These are phyloP conservation scores for Myotis planiceps DNA, from an alignment of 2,797 vertebrate genomes.

Conservation along the genomic window DNA sequence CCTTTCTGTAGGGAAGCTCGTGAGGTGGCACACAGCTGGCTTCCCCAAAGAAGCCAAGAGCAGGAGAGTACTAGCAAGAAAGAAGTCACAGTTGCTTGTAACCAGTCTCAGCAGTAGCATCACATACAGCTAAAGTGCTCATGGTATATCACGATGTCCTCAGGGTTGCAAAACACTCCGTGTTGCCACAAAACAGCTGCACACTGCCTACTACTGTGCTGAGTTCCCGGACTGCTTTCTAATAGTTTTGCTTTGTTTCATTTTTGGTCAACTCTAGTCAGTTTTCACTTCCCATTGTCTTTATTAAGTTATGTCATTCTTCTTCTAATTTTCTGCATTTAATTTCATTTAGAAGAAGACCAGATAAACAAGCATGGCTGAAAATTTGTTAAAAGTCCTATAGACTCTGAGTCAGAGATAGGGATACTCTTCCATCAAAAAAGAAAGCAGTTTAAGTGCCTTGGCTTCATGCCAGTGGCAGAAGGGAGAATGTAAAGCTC, in stretches of 20 bases:
- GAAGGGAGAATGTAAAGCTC: background rate
- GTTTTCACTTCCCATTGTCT: background rate
- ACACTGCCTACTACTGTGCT: background rate
- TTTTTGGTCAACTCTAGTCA: background rate
- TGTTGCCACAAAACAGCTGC: background rate
- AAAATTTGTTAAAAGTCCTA: background rate
- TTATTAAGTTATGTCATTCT: background rate
- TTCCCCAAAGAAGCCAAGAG: background rate
- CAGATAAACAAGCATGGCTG: background rate
- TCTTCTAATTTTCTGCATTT: conserved; percentile 20
- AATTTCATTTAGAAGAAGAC: conserved; percentile 18
- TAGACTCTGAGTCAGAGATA: background rate
- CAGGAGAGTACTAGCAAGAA: background rate
- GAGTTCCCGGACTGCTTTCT: background rate
- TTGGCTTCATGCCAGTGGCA: background rate
- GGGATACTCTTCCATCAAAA: background rate
- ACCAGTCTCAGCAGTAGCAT: background rate
- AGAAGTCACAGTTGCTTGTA: background rate
- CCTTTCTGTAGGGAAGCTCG: background rate
- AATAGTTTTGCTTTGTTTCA: background rate
- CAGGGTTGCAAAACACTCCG: background rate
- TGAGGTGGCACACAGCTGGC: background rate
- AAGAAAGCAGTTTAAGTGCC: background rate
- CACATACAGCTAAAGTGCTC: too few relatives aligned
- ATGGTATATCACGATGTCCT: too few relatives aligned